A percentile compares a stretch with the other conserved stretches of the same genome.
phyloP scores from a whole-genome alignment of 2,113 vertebrate species.

The Daboia siamensis region DNA sequence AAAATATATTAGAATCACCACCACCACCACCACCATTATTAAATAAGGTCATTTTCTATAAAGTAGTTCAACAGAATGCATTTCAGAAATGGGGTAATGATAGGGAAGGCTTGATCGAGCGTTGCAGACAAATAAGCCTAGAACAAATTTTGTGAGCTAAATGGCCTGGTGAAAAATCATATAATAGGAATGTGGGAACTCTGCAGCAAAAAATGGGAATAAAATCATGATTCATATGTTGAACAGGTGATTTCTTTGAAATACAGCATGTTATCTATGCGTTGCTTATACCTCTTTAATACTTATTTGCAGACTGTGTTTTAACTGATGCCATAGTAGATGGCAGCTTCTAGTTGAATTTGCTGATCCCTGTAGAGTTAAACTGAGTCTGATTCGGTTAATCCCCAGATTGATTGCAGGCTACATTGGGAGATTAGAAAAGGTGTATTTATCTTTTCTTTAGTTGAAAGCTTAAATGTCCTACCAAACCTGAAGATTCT shows the following conservation, averaged over 20 bases:
- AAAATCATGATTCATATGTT: neutral
- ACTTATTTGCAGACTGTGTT: neutral
- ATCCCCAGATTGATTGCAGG: neutral
- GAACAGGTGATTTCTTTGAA: neutral
- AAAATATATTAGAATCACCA: neutral
- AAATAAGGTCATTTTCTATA: neutral
- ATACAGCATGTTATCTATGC: neutral
- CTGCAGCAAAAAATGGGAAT: neutral
- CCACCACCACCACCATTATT: no score
- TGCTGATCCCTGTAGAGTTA: neutral
- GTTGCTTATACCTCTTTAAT: neutral
- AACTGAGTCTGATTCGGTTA: neutral
- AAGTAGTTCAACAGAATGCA: neutral
- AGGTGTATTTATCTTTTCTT: conserved; percentile 8
- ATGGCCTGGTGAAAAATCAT: neutral
- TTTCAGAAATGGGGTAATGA: neutral
- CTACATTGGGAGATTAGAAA: neutral
- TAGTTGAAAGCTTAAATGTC: conserved; percentile 43
- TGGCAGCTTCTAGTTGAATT: neutral
- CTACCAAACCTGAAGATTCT: conserved; percentile 42
- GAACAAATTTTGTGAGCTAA: neutral
- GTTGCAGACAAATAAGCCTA: neutral
- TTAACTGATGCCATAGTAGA: neutral
- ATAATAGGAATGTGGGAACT: neutral
- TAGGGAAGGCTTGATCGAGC: neutral